Evolutionary conservation across 1,140 invertebrate genomes (phyloP).

Genomic region (Cardiocondyla obscurior): DNA sequence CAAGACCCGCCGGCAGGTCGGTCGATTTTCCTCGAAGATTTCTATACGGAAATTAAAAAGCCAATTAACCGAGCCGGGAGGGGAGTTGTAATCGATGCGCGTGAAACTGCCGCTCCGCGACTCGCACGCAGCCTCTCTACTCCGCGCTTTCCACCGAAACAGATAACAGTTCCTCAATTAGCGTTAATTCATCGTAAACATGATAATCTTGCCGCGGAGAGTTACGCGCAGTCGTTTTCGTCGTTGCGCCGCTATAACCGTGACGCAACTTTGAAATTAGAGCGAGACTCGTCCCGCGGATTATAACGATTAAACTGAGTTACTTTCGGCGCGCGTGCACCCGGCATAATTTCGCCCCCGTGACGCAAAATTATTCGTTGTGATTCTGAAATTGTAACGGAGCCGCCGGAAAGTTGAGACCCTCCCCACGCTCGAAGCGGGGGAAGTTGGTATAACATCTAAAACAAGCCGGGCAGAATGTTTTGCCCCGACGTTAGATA

Average conservation of each 20-base stretch:
- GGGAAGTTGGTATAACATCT: slow-evolving; percentile 40
- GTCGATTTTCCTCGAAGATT: slow-evolving; percentile 43
- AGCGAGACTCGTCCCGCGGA: slow-evolving; percentile 23
- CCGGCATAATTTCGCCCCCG: slow-evolving; percentile 29
- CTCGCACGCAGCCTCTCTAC: neutral
- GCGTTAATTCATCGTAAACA: slow-evolving; percentile 31
- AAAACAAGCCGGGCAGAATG: slow-evolving; percentile 42
- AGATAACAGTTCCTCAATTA: slow-evolving; percentile 16
- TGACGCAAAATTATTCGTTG: slow-evolving; percentile 47
- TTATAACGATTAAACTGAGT: slow-evolving; percentile 45
- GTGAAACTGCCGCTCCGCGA: neutral
- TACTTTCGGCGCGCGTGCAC: slow-evolving; percentile 34
- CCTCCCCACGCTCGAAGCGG: no score
- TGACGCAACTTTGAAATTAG: slow-evolving; percentile 31
- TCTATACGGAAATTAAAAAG: slow-evolving; percentile 22
- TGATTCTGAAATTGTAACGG: slow-evolving; percentile 51
- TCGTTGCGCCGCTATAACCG: neutral
- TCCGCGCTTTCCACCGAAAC: neutral
- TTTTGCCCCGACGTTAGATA: slow-evolving; percentile 49
- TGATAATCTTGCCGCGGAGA: slow-evolving; percentile 22
- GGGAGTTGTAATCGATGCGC: neutral
- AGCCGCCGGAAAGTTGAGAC: slow-evolving; percentile 41
- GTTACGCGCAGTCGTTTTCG: slow-evolving; percentile 13
- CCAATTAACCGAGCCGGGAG: slow-evolving; percentile 5
- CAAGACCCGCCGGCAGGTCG: slow-evolving; percentile 12